A percentile compares a stretch with the other conserved stretches of the same genome.
Evolutionary conservation across 2,797 vertebrate genomes (phyloP).

Genomic region (Chanos chanos): DNA sequence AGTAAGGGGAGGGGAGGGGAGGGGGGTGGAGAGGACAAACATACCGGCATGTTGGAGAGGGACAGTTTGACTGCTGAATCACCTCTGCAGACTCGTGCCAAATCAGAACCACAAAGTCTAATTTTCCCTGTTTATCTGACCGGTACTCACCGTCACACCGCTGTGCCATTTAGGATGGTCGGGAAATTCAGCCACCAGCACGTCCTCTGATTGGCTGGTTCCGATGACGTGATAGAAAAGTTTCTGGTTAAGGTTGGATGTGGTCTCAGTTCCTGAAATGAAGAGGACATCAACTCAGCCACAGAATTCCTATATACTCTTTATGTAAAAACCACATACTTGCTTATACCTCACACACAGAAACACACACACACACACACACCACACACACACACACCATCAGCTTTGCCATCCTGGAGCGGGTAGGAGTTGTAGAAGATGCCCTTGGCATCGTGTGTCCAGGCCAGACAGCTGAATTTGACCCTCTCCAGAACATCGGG

Average conservation of each 20-base stretch:
- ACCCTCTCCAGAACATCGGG: constrained; percentile 70
- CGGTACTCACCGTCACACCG: constrained; percentile 52
- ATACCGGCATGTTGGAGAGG: neutral
- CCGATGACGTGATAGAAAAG: constrained; percentile 72
- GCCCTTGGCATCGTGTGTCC: constrained; percentile 74
- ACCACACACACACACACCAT: constrained; percentile 55
- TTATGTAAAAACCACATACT: neutral
- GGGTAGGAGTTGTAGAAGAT: constrained; percentile 76
- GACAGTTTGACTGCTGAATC: neutral
- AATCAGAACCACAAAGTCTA: too few species aligned
- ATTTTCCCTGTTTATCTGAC: too few species aligned
- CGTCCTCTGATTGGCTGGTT: constrained; percentile 67
- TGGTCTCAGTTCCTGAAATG: constrained; percentile 71
- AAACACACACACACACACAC: neutral
- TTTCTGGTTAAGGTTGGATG: constrained; percentile 73
- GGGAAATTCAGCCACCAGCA: constrained; percentile 72
- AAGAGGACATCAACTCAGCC: neutral
- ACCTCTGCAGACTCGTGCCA: neutral
- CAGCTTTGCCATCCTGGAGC: constrained; percentile 63
- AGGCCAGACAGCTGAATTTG: constrained; percentile 76
- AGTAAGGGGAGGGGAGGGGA: neutral
- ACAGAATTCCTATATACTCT: too few species aligned
- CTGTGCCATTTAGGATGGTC: constrained; percentile 75
- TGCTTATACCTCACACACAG: neutral
- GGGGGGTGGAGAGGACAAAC: neutral